Base-by-base conservation (phyloP, 2,888 invertebrate genomes). In the Drosophila bunnanda region DNA sequence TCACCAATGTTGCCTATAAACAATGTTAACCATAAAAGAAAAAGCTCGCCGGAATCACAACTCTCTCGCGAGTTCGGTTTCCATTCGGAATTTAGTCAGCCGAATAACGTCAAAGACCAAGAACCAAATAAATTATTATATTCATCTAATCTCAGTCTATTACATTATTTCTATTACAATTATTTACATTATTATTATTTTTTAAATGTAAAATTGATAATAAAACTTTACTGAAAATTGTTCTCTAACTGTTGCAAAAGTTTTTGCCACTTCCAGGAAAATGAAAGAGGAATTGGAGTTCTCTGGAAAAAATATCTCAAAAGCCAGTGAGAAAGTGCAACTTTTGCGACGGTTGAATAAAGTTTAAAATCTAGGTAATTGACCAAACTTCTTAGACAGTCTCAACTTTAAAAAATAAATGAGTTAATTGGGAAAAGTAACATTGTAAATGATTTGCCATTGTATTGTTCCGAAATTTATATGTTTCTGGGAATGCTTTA, bases 11-110 rank as follows among this genome's bases (percentile, higher is more conserved):
- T 54, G 10, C 54, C 54, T 6, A 46, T 4, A 41, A 20, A 34
- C n/a, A 34, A 61, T 64, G 64, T 50, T 64, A 61, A 25, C 64
- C 13, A 64, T 64, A 64, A 64, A n/a, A 22, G 22, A 32, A 62
- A 50, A 46, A 66, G 53, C 28, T 53, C 1, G 4, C 1, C 5
- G 5, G 17, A 20, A 1, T 54, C n/a, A 2, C 15, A n/a, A 32
- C 25, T 39, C 44, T 43, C 32, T 64, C 25, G 9, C 4, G 3
- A 8, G 13, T 38, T 30, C 10, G 30, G 20, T 36, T 25, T 0
- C 0, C 15, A 28, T 30, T 36, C 28, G 36, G 22, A 10, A 34
- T 54, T 60, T 60, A 32, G 22, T 32, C 30, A 4, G 8, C 17
- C 39, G 12, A 41, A 52, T 7, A n/a, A 15, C 8, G 2, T 32